Conservation (phyloP, 1,140 invertebrate species). For the Bombus difficillimus region DNA sequence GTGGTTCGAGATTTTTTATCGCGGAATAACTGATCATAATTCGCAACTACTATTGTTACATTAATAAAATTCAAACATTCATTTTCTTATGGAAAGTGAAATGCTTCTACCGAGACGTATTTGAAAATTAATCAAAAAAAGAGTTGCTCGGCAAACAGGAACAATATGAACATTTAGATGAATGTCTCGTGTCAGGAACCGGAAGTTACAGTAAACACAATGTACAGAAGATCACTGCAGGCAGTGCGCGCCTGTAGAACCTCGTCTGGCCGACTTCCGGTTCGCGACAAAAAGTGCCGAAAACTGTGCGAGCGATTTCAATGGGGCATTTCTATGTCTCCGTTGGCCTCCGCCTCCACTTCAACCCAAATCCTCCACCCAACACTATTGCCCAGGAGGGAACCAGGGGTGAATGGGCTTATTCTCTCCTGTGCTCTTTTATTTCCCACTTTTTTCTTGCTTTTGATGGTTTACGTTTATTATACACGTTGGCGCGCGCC, state of each 20-base stretch:
- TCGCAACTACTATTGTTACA: too few species aligned
- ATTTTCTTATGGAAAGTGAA: background rate
- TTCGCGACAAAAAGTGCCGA: constrained; percentile 69
- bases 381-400: constrained; percentile 1
- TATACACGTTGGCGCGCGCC: constrained; percentile 68
- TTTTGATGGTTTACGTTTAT: constrained; percentile 53
- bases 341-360: constrained; percentile 40
- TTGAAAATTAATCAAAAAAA: background rate
- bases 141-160: too few species aligned
- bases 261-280: constrained; percentile 77
- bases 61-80: background rate
- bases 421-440: constrained; percentile 64
- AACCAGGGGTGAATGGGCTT: constrained; percentile 63
- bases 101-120: background rate
- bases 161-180: background rate
- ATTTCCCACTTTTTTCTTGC: constrained; percentile 52
- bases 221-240: constrained; percentile 45
- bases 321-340: constrained; percentile 56
- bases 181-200: constrained; percentile 50
- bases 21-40: too few species aligned
- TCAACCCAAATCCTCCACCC: constrained; percentile 39
- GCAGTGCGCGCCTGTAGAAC: constrained; percentile 59
- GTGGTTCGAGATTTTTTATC: too few species aligned
- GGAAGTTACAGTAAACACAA: constrained; percentile 50
- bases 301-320: constrained; percentile 63